Percentiles rank a stretch among this genome's conserved stretches.
Evolutionary conservation across 1,140 invertebrate species (phyloP).

Genomic region (Drosophila obscura): DNA sequence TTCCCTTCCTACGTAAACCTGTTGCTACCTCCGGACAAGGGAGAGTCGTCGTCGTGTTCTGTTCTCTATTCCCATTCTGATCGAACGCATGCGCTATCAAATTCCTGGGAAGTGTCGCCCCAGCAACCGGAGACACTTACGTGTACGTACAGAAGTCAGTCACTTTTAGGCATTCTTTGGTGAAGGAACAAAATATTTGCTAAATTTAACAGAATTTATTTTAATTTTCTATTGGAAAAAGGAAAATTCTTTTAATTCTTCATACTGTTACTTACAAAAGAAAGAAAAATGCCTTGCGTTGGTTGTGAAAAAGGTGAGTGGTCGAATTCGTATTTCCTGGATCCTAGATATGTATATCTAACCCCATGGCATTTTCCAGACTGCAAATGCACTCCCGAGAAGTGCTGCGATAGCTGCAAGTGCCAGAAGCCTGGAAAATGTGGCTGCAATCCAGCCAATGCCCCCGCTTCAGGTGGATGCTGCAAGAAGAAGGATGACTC

Average conservation of each 20-base stretch:
- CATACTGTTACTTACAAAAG: no score
- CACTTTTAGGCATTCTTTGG: no score
- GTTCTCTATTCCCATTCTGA: background rate
- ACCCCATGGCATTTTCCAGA: slow-evolving; percentile 60
- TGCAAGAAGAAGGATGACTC: slow-evolving; percentile 29
- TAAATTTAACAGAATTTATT: no score
- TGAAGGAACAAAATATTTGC: no score
- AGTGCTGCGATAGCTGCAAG: slow-evolving; percentile 85
- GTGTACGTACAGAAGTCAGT: no score
- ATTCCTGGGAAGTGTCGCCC: slow-evolving; percentile 6
- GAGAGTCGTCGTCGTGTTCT: slow-evolving; percentile 3
- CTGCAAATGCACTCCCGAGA: slow-evolving; percentile 85
- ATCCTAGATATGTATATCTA: background rate
- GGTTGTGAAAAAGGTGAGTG: slow-evolving; percentile 71
- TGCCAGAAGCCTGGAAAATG: slow-evolving; percentile 84
- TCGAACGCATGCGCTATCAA: slow-evolving; percentile 46
- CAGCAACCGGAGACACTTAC: background rate
- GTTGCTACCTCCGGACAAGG: slow-evolving; percentile 1
- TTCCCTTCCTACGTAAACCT: background rate
- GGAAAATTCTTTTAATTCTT: no score
- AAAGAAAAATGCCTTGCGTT: slow-evolving; percentile 67
- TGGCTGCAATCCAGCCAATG: slow-evolving; percentile 62
- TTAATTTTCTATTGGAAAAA: background rate
- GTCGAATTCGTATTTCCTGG: background rate
- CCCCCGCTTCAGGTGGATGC: slow-evolving; percentile 19